Evolutionary conservation across 2,113 vertebrate genomes (phyloP), one percentile per base, ranked within the genome.

Genomic region (Gorsachius goisagi): DNA sequence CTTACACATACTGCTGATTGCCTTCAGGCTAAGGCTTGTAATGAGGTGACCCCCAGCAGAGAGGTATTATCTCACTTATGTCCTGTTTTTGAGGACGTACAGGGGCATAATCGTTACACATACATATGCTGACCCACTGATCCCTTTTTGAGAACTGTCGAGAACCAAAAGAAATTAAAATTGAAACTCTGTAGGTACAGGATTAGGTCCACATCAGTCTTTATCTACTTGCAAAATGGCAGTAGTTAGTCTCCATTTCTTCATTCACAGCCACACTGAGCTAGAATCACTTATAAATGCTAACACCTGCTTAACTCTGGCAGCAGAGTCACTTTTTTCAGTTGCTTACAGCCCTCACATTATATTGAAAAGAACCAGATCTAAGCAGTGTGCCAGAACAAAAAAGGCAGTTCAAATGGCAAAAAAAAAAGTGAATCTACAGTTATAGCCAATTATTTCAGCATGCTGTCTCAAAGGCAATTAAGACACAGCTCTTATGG

Each of bases 391-490:
- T 79, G 45, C 62, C 66, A 94, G 74, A 83, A 88, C 68, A 52
- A 91, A 71, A 88, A 95, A 95, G 32, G 23, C 60, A 81, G 85
- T 85, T 95, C 88, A 92, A 93, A 95, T 35, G 21, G 50, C 71
- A 90, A 76, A 87, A 41, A 41, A 41, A 44, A 79, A 81, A 84
- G 33, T 32, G 74, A 82, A 85, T 91, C 71, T 93, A 32, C 67
- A 80, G 66, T 91, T 95, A 82, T 22, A 88, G 87, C 85, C 81
- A 95, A 95, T 96, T 95, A 95, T 93, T 93, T 95, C 91, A 90
- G 78, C 74, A 80, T 41, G 85, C 78, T 90, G 24, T 85, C 82
- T 80, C 67, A 63, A 72, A 73, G 23, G 63, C 78, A 95, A 85
- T 94, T 91, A 96, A 91, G 53, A 62, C 19, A 60, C 15, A 95